A percentile compares a stretch with the other conserved stretches of the same genome.
These are phyloP conservation scores for Myripristis jacobus DNA, from an alignment of 2,797 vertebrate genomes.

Conservation along the genomic window DNA sequence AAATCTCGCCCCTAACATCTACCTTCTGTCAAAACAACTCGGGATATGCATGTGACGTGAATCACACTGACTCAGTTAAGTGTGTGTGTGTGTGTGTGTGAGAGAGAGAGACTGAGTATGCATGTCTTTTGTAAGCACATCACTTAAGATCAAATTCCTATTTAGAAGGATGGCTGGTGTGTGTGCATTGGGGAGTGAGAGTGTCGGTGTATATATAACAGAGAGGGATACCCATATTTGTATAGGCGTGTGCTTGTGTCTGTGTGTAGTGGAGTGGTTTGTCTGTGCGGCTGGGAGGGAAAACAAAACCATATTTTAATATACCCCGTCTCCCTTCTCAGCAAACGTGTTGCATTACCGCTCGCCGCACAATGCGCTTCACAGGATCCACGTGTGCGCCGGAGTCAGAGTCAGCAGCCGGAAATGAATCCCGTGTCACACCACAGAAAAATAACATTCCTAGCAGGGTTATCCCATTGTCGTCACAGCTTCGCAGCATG, in stretches of 20 bases:
- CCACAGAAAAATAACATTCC: conserved; percentile 43
- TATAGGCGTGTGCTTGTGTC: not conserved
- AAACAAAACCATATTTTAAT: not conserved
- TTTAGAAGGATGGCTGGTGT: not conserved
- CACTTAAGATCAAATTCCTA: conserved; percentile 29
- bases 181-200: conserved; percentile 2
- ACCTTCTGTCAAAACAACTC: conserved; percentile 78
- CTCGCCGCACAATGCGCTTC: conserved; percentile 43
- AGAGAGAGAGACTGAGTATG: conserved; percentile 7
- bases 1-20: conserved; percentile 78
- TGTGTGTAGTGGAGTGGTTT: not conserved
- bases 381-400: conserved; percentile 35
- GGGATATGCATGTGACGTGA: conserved; percentile 46
- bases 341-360: conserved; percentile 44
- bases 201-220: not conserved
- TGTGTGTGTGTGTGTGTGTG: conserved; percentile 33
- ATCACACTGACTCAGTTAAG: conserved; percentile 14
- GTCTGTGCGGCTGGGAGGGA: conserved; percentile 7
- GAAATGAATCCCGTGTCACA: conserved; percentile 43
- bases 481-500: conserved; percentile 16
- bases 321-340: conserved; percentile 30
- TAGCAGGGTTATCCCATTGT: conserved; percentile 28
- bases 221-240: conserved; percentile 5
- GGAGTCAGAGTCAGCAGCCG: conserved; percentile 24
- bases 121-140: conserved; percentile 18